Percentiles rank a stretch among this genome's conserved stretches.
These are phyloP conservation scores for Poeciliopsis prolifica DNA, from an alignment of 2,113 vertebrate genomes.

Conservation along the genomic window DNA sequence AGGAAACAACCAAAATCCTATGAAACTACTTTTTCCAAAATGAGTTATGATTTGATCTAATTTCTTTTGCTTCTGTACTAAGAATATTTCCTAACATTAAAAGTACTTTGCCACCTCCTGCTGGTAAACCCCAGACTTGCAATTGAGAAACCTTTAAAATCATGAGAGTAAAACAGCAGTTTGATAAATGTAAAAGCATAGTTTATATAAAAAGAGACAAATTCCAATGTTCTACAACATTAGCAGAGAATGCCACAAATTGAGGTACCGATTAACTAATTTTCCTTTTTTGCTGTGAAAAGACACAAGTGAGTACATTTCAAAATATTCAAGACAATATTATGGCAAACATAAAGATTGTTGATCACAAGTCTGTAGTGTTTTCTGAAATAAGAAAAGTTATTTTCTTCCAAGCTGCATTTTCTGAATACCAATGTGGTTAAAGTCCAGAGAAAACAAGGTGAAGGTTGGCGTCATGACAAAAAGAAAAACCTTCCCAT, in stretches of 20 bases:
- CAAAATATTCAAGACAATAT: conserved; percentile 42
- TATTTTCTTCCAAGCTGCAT: conserved; percentile 16
- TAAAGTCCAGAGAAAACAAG: conserved; percentile 9
- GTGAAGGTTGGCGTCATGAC: no score
- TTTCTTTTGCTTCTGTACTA: neutral
- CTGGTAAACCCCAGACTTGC: conserved; percentile 33
- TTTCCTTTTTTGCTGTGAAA: conserved; percentile 32
- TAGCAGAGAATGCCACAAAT: conserved; percentile 54
- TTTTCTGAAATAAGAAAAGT: conserved; percentile 16
- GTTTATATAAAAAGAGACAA: conserved; percentile 45
- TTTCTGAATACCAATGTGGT: conserved; percentile 8
- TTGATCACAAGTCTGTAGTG: conserved; percentile 49
- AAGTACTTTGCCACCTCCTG: conserved; percentile 30
- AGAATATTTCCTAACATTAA: neutral
- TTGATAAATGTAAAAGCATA: conserved; percentile 35
- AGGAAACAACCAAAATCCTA: neutral
- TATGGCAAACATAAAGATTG: conserved; percentile 41
- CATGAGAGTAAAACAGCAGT: neutral
- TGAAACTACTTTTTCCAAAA: no score
- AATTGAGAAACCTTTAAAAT: conserved; percentile 10
- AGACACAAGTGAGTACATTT: conserved; percentile 47
- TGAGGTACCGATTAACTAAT: conserved; percentile 61
- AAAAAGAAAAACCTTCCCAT: conserved; percentile 1
- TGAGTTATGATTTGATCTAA: neutral
- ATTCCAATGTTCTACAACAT: conserved; percentile 53